Evolutionary conservation across 2,113 vertebrate genomes (phyloP).

Genomic region (Excalfactoria chinensis): DNA sequence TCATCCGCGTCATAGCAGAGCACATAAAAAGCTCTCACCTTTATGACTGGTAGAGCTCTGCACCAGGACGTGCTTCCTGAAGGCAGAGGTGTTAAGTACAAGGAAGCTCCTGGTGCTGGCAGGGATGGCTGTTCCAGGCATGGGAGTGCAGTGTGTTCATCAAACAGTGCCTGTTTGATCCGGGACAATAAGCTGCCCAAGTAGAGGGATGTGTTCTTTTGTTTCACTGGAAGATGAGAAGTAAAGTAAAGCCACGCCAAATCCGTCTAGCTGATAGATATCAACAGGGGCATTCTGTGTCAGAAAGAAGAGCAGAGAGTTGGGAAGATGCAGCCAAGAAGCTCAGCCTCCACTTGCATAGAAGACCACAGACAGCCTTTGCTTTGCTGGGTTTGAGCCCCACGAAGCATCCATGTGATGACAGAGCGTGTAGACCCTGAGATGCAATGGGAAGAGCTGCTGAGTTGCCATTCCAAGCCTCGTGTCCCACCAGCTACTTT

Average conservation of each 20-base stretch:
- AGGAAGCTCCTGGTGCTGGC: neutral
- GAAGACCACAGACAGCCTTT: neutral
- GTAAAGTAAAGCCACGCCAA: neutral
- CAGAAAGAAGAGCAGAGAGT: neutral
- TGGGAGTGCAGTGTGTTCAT: neutral
- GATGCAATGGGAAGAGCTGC: neutral
- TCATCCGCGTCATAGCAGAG: neutral
- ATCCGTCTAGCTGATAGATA: neutral
- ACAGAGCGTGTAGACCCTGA: neutral
- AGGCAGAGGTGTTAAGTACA: neutral
- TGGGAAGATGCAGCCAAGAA: neutral
- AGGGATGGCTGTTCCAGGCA: neutral
- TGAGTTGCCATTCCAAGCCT: neutral
- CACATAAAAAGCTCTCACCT: neutral
- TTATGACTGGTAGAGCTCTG: neutral
- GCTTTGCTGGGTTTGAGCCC: neutral
- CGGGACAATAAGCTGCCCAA: neutral
- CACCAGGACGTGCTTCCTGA: constrained; percentile 43
- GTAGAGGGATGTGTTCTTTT: neutral
- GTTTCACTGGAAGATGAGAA: neutral
- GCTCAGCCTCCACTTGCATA: neutral
- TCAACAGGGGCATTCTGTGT: neutral
- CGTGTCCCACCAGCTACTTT: neutral
- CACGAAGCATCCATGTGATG: neutral
- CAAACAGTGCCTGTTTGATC: constrained; percentile 34